Conservation (phyloP, 2,888 invertebrate genomes). For the Endotricha flammealis region DNA sequence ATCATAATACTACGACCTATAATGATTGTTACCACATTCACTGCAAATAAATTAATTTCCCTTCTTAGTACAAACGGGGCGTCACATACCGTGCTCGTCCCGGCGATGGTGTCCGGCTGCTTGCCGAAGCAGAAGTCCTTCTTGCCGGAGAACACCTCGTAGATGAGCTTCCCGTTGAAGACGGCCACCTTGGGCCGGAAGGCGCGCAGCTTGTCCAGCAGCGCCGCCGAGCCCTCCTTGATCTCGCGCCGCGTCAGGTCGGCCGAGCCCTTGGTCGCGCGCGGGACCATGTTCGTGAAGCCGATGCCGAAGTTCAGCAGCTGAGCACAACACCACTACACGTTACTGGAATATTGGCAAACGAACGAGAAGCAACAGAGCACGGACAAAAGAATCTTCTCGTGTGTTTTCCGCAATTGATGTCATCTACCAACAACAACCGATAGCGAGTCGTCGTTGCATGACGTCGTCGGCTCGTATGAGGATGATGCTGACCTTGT, state of each 20-base stretch:
- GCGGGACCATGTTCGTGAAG: conserved; percentile 97
- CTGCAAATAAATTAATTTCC: no score
- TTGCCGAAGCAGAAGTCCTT: conserved; percentile 98
- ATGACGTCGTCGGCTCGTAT: neutral
- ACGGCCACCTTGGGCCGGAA: conserved; percentile 98
- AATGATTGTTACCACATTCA: no score
- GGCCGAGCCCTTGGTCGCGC: conserved; percentile 97
- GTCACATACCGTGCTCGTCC: conserved; percentile 95
- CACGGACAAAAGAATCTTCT: no score
- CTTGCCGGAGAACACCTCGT: conserved; percentile 97
- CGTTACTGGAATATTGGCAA: no score
- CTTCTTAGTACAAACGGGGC: no score
- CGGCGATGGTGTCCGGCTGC: conserved; percentile 95
- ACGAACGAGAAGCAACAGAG: no score
- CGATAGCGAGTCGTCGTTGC: no score
- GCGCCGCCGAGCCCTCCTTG: conserved; percentile 92
- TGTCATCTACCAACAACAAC: no score
- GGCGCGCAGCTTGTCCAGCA: conserved; percentile 92
- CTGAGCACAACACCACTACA: conserved; percentile 35
- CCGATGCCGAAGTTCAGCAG: conserved; percentile 96
- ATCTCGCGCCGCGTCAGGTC: conserved; percentile 96
- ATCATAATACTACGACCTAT: no score
- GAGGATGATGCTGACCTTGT: conserved; percentile 72
- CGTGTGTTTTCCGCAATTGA: no score
- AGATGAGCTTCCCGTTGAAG: conserved; percentile 99